These are phyloP conservation scores for human DNA, from an alignment of 2,113 vertebrate species.

Conservation along the genomic window GRCh38 chr6:44595501-44596000, in stretches of 20 bases:
- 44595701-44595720: background rate
- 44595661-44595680: background rate
- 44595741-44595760: background rate
- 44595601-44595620: background rate
- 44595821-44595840: too few species aligned
- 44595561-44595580: too few species aligned
- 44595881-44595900: background rate
- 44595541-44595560: background rate
- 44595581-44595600: background rate
- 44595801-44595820: background rate
- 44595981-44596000: background rate
- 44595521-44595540: background rate
- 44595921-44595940: background rate
- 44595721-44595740: background rate
- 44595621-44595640: too few species aligned
- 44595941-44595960: background rate
- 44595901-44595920: background rate
- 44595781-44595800: background rate
- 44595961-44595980: background rate
- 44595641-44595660: background rate
- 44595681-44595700: background rate
- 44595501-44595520: background rate
- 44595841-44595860: background rate
- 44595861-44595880: background rate
- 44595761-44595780: background rate